Evolutionary conservation across 2,113 vertebrate species (phyloP).

Genomic region (Trichechus manatus): DNA sequence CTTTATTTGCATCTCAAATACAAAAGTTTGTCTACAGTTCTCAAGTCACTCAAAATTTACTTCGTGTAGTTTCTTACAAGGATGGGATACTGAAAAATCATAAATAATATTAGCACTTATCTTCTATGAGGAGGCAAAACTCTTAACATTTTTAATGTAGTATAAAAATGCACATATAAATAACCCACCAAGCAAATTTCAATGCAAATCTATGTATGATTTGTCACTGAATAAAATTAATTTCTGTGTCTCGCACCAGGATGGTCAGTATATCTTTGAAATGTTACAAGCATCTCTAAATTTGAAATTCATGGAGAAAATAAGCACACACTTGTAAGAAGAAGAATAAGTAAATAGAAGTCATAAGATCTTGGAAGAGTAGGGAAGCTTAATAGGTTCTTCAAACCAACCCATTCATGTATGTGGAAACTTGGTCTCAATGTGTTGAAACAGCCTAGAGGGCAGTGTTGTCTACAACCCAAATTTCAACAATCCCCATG

Average conservation of each 20-base stretch:
- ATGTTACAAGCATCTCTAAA: slow-evolving; percentile 62
- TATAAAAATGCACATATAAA: slow-evolving; percentile 80
- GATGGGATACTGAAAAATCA: slow-evolving; percentile 61
- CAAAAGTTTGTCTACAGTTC: slow-evolving; percentile 55
- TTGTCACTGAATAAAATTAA: slow-evolving; percentile 79
- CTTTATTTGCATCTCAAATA: slow-evolving; percentile 15
- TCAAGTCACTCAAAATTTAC: slow-evolving; percentile 65
- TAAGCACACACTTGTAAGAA: slow-evolving; percentile 58
- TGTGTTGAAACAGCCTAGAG: slow-evolving; percentile 67
- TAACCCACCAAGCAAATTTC: slow-evolving; percentile 74
- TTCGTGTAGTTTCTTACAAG: slow-evolving; percentile 47
- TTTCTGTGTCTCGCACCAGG: slow-evolving; percentile 69
- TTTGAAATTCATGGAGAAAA: slow-evolving; percentile 71
- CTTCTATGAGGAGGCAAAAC: slow-evolving; percentile 65
- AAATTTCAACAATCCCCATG: slow-evolving; percentile 58
- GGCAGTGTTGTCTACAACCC: slow-evolving; percentile 79
- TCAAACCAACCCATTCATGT: neutral
- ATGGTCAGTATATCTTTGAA: slow-evolving; percentile 72
- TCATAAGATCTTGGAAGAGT: slow-evolving; percentile 27
- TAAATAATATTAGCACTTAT: slow-evolving; percentile 60
- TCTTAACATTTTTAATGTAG: slow-evolving; percentile 76
- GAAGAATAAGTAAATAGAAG: slow-evolving; percentile 21
- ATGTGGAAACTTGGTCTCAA: neutral
- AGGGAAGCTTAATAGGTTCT: slow-evolving; percentile 17
- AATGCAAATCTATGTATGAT: slow-evolving; percentile 77